Conservation (phyloP, 1,140 invertebrate genomes). For the Drosophila pectinifera region DNA sequence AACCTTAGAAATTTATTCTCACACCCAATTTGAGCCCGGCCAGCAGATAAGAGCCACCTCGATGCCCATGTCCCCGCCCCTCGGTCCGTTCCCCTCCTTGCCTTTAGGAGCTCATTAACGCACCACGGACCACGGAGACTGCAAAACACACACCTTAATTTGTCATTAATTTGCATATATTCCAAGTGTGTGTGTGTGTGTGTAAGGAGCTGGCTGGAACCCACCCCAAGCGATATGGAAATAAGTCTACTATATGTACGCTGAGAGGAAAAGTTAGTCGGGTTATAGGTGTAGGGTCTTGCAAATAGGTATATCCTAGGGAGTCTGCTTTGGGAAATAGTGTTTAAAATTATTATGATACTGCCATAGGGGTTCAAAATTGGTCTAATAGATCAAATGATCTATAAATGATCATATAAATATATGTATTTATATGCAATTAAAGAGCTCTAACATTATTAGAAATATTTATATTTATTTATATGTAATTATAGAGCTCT, state of each 20-base stretch:
- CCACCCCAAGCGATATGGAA: conserved; percentile 19
- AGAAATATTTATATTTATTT: no score
- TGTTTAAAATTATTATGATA: no score
- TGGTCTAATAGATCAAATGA: no score
- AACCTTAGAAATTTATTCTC: conserved; percentile 82
- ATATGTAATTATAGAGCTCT: no score
- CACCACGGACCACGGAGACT: conserved; percentile 52
- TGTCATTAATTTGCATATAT: conserved; percentile 81
- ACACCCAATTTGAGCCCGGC: conserved; percentile 75
- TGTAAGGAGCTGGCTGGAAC: conserved; percentile 22
- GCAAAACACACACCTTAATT: conserved; percentile 83
- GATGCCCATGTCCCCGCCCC: conserved; percentile 1
- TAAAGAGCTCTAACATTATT: no score
- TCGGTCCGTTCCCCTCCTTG: background rate
- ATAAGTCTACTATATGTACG: background rate
- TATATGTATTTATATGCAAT: no score
- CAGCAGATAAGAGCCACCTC: conserved; percentile 57
- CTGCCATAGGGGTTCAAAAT: no score
- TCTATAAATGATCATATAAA: no score
- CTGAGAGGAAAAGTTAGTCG: conserved; percentile 4
- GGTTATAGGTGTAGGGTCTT: no score
- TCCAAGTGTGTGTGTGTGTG: conserved; percentile 15
- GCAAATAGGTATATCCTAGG: no score
- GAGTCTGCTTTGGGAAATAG: no score
- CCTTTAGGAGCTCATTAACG: conserved; percentile 62